Base-by-base conservation (phyloP, 2,888 invertebrate species). In the Tipula unca region DNA sequence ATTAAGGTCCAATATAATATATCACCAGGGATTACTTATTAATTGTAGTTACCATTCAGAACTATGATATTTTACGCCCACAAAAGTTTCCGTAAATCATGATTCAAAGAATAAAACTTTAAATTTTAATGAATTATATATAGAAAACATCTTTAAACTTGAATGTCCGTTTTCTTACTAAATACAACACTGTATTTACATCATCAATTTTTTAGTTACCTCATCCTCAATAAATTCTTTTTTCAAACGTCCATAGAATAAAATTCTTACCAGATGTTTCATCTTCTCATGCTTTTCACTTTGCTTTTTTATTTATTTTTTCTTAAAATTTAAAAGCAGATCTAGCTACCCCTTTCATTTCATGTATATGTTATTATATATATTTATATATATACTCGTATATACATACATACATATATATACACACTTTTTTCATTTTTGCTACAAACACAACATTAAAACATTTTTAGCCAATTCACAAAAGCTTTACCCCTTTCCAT, bases 201-300 rank as follows among this genome's bases (percentile, higher is more conserved):
- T 69, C 69, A 69, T 69, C 69, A 69, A 69, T 69, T 69, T 69
- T 69, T 69, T 13, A 69, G 69, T 69, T 69, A 69, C 69, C 83
- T 29, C 83, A 83, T 83, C 83, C 35, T 17, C 10, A 83, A 83
- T 83, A 83, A 32, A 83, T 83, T 69, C 14, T 5, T 83, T 83
- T 29, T 35, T 32, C 32, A 5, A 83, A 83, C 83, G 83, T 83
- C 83, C 83, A 83, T 32, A 83, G 29, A 83, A 84, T 84, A 84
- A 84, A 36, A 36, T 20, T 84, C 32, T 36, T 36, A 36, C 35
- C 84, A 84, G 84, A 35, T 84, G 84, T 20, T 84, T 84, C 84
- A 84, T 84, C 84, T 84, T 84, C 84, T 84, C 84, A 84, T 84
- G 84, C 84, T 84, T 83, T 69, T 69, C 69, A 69, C 25, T 69